Evolutionary conservation across 2,888 invertebrate genomes (phyloP), one percentile per base, ranked within the genome.

Genomic region (Ichneumon xanthorius): DNA sequence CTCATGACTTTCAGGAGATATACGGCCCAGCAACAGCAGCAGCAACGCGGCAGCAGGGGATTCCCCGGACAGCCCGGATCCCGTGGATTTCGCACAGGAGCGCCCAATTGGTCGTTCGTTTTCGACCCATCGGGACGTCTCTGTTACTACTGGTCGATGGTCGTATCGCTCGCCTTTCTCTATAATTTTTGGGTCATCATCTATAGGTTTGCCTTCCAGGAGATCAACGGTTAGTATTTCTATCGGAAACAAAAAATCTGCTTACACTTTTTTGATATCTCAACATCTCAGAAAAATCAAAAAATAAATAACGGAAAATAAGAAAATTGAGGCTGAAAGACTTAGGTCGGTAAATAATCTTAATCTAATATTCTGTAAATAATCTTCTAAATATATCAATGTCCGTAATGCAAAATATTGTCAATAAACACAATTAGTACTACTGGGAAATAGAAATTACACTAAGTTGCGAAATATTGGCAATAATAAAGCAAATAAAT

Each of bases 131-230:
- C 99, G 89, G 99, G 99, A 88, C 96, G 99, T 76, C 96, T 99
- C 87, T 98, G 98, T 95, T 99, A 99, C 95, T 98, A 98, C 94
- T 99, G 99, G 99, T 98, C 98, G 91, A 98, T 98, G 97, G 98
- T 98, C 90, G 98, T 99, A 90, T 98, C 98, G 89, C 96, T 98
- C 93, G 98, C 98, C 93, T 99, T 98, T 95, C 97, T 99, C 92
- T 99, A 99, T 95, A 99, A 99, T 95, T 98, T 99, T 93, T 99
- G 98, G 99, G 98, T 98, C 94, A 98, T 99, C 95, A 98, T 99
- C 94, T 99, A 99, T 96, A 97, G 99, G 95, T 99, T 99, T 96
- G 98, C 99, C 95, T 99, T 99, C 95, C 98, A 99, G 95, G 99
- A 99, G 95, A 99, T 99, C 92, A 98, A 97, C 94, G 96, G 97